Base-by-base conservation (phyloP, 1,140 invertebrate species). In the Drosophila sproati region DNA sequence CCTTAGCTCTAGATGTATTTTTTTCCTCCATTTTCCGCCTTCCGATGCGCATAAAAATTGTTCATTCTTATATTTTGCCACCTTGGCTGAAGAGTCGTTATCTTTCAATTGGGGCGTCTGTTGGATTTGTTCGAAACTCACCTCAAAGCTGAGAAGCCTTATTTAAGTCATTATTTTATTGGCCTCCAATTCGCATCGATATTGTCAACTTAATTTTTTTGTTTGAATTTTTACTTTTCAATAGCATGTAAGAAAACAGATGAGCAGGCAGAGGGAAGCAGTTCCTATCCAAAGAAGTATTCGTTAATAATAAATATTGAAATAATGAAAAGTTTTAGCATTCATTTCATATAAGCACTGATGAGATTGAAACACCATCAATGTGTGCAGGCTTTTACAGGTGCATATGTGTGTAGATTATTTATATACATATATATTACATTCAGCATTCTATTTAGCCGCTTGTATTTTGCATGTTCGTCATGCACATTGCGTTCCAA, bases 401-500 rank as follows among this genome's bases (percentile, higher is more conserved):
- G 20, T 55, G 29, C 4, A 29, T 7, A 12, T 47, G 2, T 37
- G 6, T 50, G 20, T 50, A 5, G 5, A 32, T 10, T n/a, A 43
- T 8, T 8, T 50, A 50, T 29, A 31, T 10, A 28, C 28, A 20
- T 20, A 20, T 20, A 20, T 20, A 20, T 20, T 20, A 20, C 20
- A 57, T 31, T 32, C 39, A 45, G 55, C 39, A 57, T n/a, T 56
- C 12, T 5, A 32, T 34, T 45, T 66, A 20, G 20, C 20, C 20
- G 20, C 20, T 2, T 50, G 32, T 41, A 28, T 35, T 61, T 75
- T 28, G 57, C 66, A 62, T 59, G 59, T 60, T 67, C 74, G 70
- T 78, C 70, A 78, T 68, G 69, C 71, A 76, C 63, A 54, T 76
- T 83, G 86, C 78, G 74, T 89, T 81, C 55, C 66, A 76, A 73